Percentiles rank a stretch among this genome's conserved stretches.
phyloP scores from a whole-genome alignment of 2,888 invertebrate species.

The Sycophila texana region DNA sequence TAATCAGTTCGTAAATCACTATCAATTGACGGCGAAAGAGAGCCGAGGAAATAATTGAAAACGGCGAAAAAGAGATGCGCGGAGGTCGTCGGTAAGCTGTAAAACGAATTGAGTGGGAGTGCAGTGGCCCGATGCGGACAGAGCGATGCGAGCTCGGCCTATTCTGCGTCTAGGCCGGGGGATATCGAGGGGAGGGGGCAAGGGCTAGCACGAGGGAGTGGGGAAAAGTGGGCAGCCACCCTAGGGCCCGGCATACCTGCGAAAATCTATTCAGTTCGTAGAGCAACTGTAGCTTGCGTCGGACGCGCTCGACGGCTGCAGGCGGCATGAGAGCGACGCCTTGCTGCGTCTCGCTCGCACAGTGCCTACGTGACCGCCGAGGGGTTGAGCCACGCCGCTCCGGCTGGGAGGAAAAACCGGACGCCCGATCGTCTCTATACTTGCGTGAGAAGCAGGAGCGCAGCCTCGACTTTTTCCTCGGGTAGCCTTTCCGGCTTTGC shows the following conservation, averaged over 20 bases:
- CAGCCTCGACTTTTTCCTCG: no score
- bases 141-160: no score
- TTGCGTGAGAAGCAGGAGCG: no score
- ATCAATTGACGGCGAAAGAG: no score
- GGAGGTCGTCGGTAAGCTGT: not conserved
- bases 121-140: no score
- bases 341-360: slow-evolving; percentile 18
- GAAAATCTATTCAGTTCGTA: slow-evolving; percentile 67
- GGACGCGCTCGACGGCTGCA: not conserved
- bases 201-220: no score
- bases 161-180: no score
- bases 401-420: slow-evolving; percentile 17
- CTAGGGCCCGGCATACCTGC: slow-evolving; percentile 69
- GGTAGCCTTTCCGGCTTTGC: no score
- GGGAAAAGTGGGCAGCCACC: slow-evolving; percentile 6
- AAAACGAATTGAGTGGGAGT: no score
- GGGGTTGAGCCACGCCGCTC: not conserved
- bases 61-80: not conserved
- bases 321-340: not conserved
- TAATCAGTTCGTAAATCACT: no score
- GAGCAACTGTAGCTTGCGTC: slow-evolving; percentile 53
- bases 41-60: not conserved
- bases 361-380: slow-evolving; percentile 40
- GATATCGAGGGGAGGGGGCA: no score
- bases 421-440: not conserved